Evolutionary conservation across 2,888 invertebrate genomes (phyloP).

Genomic region (Lasioglossum oenotherae): DNA sequence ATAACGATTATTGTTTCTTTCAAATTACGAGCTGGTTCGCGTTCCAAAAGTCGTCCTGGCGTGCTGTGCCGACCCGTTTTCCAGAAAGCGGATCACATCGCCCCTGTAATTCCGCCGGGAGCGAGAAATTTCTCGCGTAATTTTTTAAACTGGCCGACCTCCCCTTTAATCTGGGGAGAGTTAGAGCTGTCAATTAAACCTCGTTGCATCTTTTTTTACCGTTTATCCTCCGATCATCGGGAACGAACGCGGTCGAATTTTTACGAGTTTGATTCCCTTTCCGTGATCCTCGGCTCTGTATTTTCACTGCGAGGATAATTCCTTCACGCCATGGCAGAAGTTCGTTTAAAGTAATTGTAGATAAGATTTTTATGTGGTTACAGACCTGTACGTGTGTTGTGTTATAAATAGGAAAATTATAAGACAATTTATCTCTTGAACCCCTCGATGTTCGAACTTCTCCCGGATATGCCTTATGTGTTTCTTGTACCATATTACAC

Average conservation of each 20-base stretch:
- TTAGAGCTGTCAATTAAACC: not conserved
- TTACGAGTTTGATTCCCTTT: not conserved
- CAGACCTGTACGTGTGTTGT: not conserved
- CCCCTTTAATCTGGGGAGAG: not conserved
- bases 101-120: constrained; percentile 16
- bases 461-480: too few relatives aligned
- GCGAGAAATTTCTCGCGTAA: constrained; percentile 16
- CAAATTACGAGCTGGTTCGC: constrained; percentile 40
- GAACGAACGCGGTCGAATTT: not conserved
- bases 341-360: not conserved
- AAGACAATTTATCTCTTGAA: not conserved
- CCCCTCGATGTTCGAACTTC: too few relatives aligned
- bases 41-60: constrained; percentile 23
- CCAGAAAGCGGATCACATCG: constrained; percentile 10
- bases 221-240: not conserved
- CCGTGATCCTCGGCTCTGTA: not conserved
- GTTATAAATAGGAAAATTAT: not conserved
- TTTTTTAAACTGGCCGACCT: not conserved
- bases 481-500: not conserved
- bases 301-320: not conserved
- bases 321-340: not conserved
- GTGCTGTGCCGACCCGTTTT: constrained; percentile 1
- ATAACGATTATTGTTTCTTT: constrained; percentile 54
- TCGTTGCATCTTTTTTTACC: not conserved
- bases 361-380: not conserved